Evolutionary conservation across 2,797 vertebrate genomes (phyloP), one percentile per base, ranked within the genome.

Genomic region (Crenichthys baileyi): DNA sequence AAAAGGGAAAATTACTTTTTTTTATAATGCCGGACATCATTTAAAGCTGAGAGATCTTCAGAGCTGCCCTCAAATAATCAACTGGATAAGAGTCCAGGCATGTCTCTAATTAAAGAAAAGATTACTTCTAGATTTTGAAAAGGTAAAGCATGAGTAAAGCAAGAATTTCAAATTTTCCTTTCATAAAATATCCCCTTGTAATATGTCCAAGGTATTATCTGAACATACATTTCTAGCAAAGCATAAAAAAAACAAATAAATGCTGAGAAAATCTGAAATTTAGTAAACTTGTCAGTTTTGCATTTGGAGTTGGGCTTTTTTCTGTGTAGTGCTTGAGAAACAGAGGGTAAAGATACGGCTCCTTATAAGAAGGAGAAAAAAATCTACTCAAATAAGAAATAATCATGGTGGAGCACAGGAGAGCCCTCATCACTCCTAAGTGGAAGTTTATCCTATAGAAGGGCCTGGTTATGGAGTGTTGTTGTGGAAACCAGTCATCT

Each of bases 401-500:
- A 75, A 18, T 55, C 65, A 48, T 22, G 53, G 46, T 70, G 44
- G 44, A 44, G 67, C 44, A 58, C 41, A 76, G 70, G 39, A 85
- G 76, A 85, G 68, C 63, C 41, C 78, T 79, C 72, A 53, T 48
- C 26, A 83, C 60, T 41, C 76, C 83, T 50, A 80, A 86, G 84
- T 81, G 79, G 60, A 83, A 82, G 83, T 70, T 76, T 84, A 76
- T 31, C 44, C 46, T 55, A 78, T 53, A 67, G 79, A 86, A 85
- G 63, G 26, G 77, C 41, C 55, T 67, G 74, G 20, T 75, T 36
- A 82, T 56, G 36, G 74, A 39, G 46, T 22, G 77, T 82, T 80
- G 78, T 56, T 68, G 11, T 83, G 80, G 79, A 74, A 82, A 89
- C 77, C 76, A 80, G 63, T 58, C 74, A 84, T 76, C 70, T 76